These are phyloP conservation scores for Ophioninae sp. DNA, from an alignment of 2,888 invertebrate genomes.

Conservation along the genomic window DNA sequence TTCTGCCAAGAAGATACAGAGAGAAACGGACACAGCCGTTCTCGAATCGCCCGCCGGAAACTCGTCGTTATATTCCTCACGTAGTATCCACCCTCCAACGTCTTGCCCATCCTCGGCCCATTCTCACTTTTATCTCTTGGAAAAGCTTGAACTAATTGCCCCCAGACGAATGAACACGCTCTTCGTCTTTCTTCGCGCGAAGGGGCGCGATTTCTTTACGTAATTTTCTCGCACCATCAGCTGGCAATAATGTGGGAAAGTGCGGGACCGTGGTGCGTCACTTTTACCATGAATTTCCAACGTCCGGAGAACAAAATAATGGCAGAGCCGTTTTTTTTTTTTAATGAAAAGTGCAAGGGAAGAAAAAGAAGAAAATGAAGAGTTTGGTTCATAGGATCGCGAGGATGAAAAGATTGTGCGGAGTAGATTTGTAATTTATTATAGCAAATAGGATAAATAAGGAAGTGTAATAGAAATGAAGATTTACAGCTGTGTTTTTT, in stretches of 20 bases:
- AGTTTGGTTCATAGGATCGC: too few relatives aligned
- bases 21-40: constrained; percentile 43
- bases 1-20: constrained; percentile 31
- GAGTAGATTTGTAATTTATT: not conserved
- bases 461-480: not conserved
- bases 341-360: not conserved
- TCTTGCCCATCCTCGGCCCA: constrained; percentile 40
- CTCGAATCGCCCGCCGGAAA: constrained; percentile 52
- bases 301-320: not conserved
- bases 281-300: constrained; percentile 6
- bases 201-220: constrained; percentile 49
- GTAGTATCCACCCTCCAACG: constrained; percentile 49
- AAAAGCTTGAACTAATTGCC: constrained; percentile 62
- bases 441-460: not conserved
- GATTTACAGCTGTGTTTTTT: too few relatives aligned
- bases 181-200: constrained; percentile 48
- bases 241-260: constrained; percentile 48
- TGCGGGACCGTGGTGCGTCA: constrained; percentile 27
- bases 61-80: constrained; percentile 66
- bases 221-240: constrained; percentile 48
- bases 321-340: not conserved
- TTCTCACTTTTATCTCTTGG: constrained; percentile 61
- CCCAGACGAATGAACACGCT: constrained; percentile 57
- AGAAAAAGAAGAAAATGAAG: not conserved
- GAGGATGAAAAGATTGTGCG: too few relatives aligned